Evolutionary conservation across 2,113 vertebrate species (phyloP).

Genomic region (Alexandromys fortis): DNA sequence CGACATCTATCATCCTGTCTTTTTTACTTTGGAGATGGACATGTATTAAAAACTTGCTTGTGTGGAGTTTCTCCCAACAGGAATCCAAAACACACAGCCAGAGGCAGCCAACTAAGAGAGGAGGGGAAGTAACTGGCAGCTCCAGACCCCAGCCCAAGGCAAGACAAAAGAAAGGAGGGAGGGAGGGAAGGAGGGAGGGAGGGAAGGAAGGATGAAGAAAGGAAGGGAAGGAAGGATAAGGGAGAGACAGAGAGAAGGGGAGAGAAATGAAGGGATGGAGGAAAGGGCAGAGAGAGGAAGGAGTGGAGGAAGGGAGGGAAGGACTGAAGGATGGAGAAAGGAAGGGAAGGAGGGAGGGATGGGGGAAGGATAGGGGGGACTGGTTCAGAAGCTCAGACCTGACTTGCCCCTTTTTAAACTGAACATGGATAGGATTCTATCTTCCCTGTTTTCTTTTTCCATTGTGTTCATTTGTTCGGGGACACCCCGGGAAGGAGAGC

Average conservation of each 20-base stretch:
- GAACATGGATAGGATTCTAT: neutral
- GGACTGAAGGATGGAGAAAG: neutral
- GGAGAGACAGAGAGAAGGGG: neutral
- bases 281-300: neutral
- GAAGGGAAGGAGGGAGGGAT: neutral
- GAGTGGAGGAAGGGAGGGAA: neutral
- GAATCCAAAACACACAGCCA: neutral
- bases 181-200: rapidly evolving
- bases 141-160: neutral
- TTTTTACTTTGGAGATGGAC: neutral
- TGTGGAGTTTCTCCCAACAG: neutral
- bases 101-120: neutral
- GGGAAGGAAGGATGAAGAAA: too few species aligned
- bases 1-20: neutral
- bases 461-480: neutral
- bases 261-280: too few species aligned
- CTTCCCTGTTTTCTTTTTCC: neutral
- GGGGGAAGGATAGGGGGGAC: neutral
- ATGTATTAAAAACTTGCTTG: neutral
- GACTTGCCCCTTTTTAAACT: neutral
- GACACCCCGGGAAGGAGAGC: neutral
- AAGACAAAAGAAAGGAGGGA: neutral
- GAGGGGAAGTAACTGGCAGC: neutral
- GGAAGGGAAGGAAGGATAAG: neutral
- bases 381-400: neutral